A percentile compares a stretch with the other conserved stretches of the same genome.
Conservation (phyloP, 2,888 invertebrate genomes). For the Eledone cirrhosa region DNA sequence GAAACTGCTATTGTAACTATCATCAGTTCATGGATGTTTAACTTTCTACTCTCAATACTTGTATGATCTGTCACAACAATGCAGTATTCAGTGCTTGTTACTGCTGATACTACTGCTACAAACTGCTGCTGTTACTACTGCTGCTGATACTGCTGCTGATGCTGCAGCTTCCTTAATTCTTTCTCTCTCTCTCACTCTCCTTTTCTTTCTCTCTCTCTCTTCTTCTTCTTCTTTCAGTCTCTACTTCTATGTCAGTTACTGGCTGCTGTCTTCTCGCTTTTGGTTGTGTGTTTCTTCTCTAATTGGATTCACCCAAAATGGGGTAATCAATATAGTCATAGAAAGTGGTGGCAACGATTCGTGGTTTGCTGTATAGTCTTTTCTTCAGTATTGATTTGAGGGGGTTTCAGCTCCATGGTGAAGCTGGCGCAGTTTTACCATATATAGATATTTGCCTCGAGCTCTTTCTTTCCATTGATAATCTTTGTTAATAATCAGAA, state of each 20-base stretch:
- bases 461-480: constrained; percentile 17
- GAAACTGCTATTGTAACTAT: no score
- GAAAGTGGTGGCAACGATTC: constrained; percentile 23
- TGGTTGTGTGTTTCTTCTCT: constrained; percentile 23
- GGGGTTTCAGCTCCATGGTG: constrained; percentile 26
- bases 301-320: constrained; percentile 29
- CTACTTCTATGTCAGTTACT: constrained; percentile 17
- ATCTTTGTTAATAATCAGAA: constrained; percentile 8
- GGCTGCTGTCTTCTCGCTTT: constrained; percentile 21
- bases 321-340: constrained; percentile 20
- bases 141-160: not conserved
- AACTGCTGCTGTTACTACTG: not conserved
- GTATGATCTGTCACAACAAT: constrained; percentile 5
- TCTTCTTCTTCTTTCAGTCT: not conserved
- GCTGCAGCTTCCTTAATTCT: not conserved
- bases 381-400: constrained; percentile 28
- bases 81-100: constrained; percentile 18
- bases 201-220: not conserved
- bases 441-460: constrained; percentile 28
- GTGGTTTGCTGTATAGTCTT: constrained; percentile 23
- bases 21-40: no score
- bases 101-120: no score
- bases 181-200: not conserved
- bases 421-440: constrained; percentile 29
- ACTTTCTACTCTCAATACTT: not conserved